These are phyloP conservation scores for Mastomys natalensis DNA, from an alignment of 2,113 vertebrate genomes.

Conservation along the genomic window DNA sequence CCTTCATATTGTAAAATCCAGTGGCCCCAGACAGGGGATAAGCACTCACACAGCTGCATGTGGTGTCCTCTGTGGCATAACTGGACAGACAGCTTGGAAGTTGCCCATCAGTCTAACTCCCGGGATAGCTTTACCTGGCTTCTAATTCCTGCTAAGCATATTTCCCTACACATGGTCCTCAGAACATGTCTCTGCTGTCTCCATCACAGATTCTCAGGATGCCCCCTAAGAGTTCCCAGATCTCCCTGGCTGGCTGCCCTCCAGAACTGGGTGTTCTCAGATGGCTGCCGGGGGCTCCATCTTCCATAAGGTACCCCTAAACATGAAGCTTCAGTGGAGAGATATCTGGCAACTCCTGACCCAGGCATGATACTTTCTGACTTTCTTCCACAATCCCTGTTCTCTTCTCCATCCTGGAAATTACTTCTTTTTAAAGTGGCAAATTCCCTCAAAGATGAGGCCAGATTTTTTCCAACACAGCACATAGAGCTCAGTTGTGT, in stretches of 20 bases:
- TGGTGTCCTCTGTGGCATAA: neutral
- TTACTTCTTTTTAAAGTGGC: neutral
- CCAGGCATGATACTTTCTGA: neutral
- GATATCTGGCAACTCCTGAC: neutral
- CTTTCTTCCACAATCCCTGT: neutral
- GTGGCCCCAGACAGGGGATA: neutral
- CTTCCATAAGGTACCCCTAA: neutral
- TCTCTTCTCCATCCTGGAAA: neutral
- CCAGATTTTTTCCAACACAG: neutral
- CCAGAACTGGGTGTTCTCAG: neutral
- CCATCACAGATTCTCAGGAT: neutral
- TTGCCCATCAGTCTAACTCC: neutral
- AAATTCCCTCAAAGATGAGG: neutral
- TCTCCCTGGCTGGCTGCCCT: neutral
- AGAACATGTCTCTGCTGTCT: neutral
- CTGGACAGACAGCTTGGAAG: neutral
- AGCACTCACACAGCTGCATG: neutral
- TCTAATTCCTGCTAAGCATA: neutral
- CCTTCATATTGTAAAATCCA: constrained; percentile 15
- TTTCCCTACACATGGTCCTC: neutral
- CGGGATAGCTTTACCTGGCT: neutral
- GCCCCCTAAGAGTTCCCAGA: neutral
- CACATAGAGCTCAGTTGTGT: neutral
- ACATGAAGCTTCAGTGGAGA: neutral
- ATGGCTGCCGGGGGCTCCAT: neutral